Evolutionary conservation across 2,797 vertebrate species (phyloP).

Genomic region (Falco novaeseelandiae): DNA sequence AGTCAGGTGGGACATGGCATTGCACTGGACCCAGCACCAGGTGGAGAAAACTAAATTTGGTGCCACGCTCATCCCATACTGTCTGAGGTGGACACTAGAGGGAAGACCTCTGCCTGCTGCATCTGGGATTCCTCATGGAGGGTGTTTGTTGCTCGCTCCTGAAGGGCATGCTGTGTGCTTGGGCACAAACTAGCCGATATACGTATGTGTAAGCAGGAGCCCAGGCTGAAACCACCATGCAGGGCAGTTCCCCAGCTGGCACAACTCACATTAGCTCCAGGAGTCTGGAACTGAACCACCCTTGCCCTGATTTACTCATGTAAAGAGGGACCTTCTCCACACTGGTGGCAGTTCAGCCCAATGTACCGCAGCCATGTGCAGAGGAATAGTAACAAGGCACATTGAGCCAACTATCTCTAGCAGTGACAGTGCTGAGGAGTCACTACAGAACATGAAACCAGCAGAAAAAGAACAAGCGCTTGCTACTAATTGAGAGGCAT

Average conservation of each 20-base stretch:
- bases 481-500: not conserved
- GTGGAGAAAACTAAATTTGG: not conserved
- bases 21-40: not conserved
- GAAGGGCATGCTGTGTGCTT: not conserved
- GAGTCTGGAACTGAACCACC: not conserved
- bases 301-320: not conserved
- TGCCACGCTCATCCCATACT: not conserved
- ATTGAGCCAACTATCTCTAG: not conserved
- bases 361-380: not conserved
- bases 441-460: not conserved
- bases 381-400: not conserved
- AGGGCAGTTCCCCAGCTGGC: not conserved
- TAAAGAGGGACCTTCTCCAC: not conserved
- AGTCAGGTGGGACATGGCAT: not conserved
- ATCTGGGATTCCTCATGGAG: not conserved
- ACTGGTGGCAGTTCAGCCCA: not conserved
- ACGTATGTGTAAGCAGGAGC: not conserved
- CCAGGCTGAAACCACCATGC: not conserved
- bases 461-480: not conserved
- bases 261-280: not conserved
- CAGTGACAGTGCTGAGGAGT: not conserved
- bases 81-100: not conserved
- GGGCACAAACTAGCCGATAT: not conserved
- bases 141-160: not conserved
- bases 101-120: not conserved